Base-by-base conservation (phyloP, 2,888 invertebrate genomes). In the Leucania comma region DNA sequence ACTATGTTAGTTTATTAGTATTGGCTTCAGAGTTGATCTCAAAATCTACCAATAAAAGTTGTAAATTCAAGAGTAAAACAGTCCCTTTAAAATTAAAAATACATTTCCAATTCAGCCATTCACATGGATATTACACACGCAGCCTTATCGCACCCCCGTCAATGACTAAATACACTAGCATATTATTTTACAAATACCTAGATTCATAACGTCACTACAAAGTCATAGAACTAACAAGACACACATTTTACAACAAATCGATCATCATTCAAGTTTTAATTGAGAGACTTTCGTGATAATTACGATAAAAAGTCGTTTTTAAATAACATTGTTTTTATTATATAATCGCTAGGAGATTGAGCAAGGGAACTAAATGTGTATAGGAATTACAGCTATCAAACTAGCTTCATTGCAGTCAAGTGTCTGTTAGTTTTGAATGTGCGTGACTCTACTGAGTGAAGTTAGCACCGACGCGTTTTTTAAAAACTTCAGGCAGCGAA, bases 121-220 rank as follows among this genome's bases (percentile, higher is more conserved):
- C 32, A n/a, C 14, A 76, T 42, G 14, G n/a, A 42, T 50, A 76
- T 68, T 53, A 64, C 50, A 75, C 78, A 71, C 60, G 61, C 84
- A 84, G 82, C 82, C 76, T 82, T 79, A 62, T 71, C 62, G 57
- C 72, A 70, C 71, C 66, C 68, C 73, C 68, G 48, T 76, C 68
- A 82, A 79, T 62, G 54, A 68, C 67, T 82, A 61, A 22, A 20
- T 54, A 32, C 53, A 53, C 61, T 67, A 64, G 60, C 50, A 62
- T 42, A 70, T 60, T 57, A 72, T 60, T 46, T 53, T 56, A 54
- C 54, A 70, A 63, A 35, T 26, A 59, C 53, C 51, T 78, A 74
- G 26, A 67, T 50, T 68, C 58, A 77, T 62, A 62, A 68, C 58
- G 26, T 61, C 58, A 53, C 56, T 76, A 76, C 58, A 46, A 32